A percentile compares a stretch with the other conserved stretches of the same genome.
Conservation (phyloP, 1,140 invertebrate species). For the Drosophila lacteicornis region DNA sequence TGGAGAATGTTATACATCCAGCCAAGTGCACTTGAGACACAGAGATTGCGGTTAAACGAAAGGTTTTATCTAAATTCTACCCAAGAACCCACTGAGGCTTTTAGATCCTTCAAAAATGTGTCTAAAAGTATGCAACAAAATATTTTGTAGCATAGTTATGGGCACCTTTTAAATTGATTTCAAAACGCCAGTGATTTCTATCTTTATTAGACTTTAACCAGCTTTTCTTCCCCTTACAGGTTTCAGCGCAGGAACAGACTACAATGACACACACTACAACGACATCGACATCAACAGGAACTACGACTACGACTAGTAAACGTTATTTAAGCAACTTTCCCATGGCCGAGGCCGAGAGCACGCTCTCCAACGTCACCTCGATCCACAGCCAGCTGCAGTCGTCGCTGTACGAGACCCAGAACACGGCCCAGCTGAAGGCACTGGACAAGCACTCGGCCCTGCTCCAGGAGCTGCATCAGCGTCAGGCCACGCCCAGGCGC, state of each 20-base stretch:
- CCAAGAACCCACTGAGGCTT: too few species aligned
- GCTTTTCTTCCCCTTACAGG: constrained; percentile 29
- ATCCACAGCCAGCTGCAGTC: constrained; percentile 84
- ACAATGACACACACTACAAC: constrained; percentile 76
- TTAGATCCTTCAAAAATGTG: too few species aligned
- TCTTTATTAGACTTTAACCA: too few species aligned
- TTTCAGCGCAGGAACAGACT: constrained; percentile 80
- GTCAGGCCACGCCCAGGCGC: constrained; percentile 57
- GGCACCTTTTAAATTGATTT: too few species aligned
- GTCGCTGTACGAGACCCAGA: constrained; percentile 78
- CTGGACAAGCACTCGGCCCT: constrained; percentile 77
- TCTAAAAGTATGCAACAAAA: too few species aligned
- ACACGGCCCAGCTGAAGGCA: constrained; percentile 66
- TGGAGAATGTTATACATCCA: constrained; percentile 85
- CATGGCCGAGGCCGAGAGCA: constrained; percentile 77
- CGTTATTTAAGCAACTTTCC: constrained; percentile 81
- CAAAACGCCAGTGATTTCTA: too few species aligned
- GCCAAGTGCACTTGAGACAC: constrained; percentile 85
- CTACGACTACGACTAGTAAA: constrained; percentile 77
- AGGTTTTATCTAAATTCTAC: constrained; percentile 39
- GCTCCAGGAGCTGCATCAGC: constrained; percentile 77
- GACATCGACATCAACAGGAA: constrained; percentile 63
- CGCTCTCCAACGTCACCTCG: constrained; percentile 84
- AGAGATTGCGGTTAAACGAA: constrained; percentile 72
- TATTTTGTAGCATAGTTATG: too few species aligned